Base-by-base conservation (phyloP, 2,113 vertebrate species). In the Sebastes schlegelii region DNA sequence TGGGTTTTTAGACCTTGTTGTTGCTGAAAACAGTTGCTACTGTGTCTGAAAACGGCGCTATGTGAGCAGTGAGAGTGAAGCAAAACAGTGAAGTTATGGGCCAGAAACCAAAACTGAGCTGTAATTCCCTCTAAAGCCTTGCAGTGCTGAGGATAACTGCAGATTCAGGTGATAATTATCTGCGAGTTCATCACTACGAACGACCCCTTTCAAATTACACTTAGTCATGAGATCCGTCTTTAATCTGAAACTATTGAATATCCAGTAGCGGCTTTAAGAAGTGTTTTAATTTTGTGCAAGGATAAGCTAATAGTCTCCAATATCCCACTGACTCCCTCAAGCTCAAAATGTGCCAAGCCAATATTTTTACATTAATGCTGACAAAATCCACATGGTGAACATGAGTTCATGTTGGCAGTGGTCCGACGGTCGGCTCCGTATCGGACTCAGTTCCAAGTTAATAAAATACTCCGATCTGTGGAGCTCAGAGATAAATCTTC, bases 371-470 rank as follows among this genome's bases (percentile, higher is more conserved):
- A 48, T 46, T 73, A 46, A 40, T 13, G 49, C 16, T 49, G 55
- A 48, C 71, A 61, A 34, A 74, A 49, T 77, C 63, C 52, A 67
- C 49, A 55, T 52, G 73, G 73, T 14, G 11, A 75, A 64, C 63
- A 57, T 68, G 43, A 77, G 43, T 16, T 51, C 23, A 21, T 34
- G 23, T 2, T 78, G 64, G 64, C 43, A 68, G 4, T n/a, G 46
- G 46, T 52, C 48, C 12, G 8, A 16, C 62, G 12, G 12, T 64
- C 8, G 48, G 48, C 4, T 52, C 48, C 60, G 17, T 8, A 17
- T 40, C 60, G 43, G 75, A 49, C 14, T 68, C 10, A 48, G 52
- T 19, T 57, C 42, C 63, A 43, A n/a, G 21, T 58, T 48, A 42
- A 57, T 46, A 34, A 55, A 63, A 46, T 9, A 5, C 45, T 74